Evolutionary conservation across 2,113 vertebrate species (phyloP).

Genomic region (Perca flavescens): DNA sequence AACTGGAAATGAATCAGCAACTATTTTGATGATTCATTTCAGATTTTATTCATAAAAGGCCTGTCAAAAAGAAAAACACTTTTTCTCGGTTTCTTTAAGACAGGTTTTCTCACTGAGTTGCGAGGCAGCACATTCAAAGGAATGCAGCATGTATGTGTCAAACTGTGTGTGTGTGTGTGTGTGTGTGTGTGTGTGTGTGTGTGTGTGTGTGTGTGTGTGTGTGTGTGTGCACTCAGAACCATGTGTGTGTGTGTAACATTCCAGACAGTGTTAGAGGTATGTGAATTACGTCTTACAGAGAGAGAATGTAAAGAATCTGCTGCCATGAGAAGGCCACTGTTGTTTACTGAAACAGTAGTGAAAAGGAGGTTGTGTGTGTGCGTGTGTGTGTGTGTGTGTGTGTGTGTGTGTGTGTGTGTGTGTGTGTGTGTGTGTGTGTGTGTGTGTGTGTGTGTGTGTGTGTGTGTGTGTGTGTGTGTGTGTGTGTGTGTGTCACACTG

Average conservation of each 20-base stretch:
- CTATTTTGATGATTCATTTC: not conserved
- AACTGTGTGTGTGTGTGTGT: constrained; percentile 10
- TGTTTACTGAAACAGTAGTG: constrained; percentile 75
- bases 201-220: constrained; percentile 40
- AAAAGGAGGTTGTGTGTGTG: too few relatives aligned
- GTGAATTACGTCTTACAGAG: constrained; percentile 79
- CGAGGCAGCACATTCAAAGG: constrained; percentile 31
- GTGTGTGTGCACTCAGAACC: constrained; percentile 9
- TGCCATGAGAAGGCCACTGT: constrained; percentile 64
- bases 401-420: constrained; percentile 32
- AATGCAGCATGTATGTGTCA: constrained; percentile 61
- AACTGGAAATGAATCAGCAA: not conserved
- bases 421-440: constrained; percentile 17
- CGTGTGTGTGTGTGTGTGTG: constrained; percentile 36
- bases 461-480: too few relatives aligned
- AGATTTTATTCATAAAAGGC: not conserved
- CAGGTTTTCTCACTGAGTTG: not conserved
- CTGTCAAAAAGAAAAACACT: not conserved
- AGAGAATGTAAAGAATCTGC: constrained; percentile 81
- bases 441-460: constrained; percentile 2
- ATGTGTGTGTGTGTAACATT: constrained; percentile 62
- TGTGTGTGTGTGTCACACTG: not conserved
- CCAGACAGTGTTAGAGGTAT: constrained; percentile 74
- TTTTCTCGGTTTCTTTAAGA: not conserved
- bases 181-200: constrained; percentile 30